Conservation (phyloP, 2,797 vertebrate species). For the Apogon talboti region DNA sequence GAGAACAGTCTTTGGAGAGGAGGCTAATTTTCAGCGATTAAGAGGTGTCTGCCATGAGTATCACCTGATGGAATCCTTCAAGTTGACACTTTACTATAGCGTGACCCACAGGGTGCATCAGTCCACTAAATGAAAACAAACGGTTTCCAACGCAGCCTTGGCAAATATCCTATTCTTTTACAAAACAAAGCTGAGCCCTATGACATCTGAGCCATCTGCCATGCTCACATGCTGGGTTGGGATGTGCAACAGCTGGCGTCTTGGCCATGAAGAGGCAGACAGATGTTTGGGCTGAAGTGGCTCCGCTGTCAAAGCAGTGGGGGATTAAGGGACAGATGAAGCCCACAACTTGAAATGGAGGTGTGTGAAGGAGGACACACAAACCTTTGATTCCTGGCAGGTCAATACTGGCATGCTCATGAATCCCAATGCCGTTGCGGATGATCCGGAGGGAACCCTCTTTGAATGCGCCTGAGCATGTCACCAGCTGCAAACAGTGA, state of each 20-base stretch:
- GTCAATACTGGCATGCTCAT: constrained; percentile 98
- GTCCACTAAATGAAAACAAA: constrained; percentile 58
- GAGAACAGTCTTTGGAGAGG: constrained; percentile 40
- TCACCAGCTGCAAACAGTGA: constrained; percentile 89
- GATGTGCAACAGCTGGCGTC: constrained; percentile 45
- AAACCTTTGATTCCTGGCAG: constrained; percentile 92
- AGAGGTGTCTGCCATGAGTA: constrained; percentile 42
- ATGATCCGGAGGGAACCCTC: constrained; percentile 98
- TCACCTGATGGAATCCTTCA: constrained; percentile 37
- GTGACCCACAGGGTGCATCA: constrained; percentile 12
- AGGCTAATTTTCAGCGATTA: constrained; percentile 56
- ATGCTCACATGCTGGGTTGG: background rate
- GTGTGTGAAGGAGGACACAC: constrained; percentile 35
- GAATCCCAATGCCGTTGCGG: constrained; percentile 97
- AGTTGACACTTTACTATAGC: constrained; percentile 24
- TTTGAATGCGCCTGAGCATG: constrained; percentile 97
- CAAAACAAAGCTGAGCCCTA: constrained; percentile 33
- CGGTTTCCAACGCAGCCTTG: constrained; percentile 32
- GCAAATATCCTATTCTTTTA: constrained; percentile 21
- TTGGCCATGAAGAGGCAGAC: constrained; percentile 34
- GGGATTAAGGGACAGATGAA: constrained; percentile 42
- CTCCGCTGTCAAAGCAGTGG: constrained; percentile 21
- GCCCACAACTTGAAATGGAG: constrained; percentile 22
- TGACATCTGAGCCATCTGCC: constrained; percentile 58
- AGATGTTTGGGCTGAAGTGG: constrained; percentile 55